Evolutionary conservation across 2,797 vertebrate genomes (phyloP).

Genomic region (Periparus ater): DNA sequence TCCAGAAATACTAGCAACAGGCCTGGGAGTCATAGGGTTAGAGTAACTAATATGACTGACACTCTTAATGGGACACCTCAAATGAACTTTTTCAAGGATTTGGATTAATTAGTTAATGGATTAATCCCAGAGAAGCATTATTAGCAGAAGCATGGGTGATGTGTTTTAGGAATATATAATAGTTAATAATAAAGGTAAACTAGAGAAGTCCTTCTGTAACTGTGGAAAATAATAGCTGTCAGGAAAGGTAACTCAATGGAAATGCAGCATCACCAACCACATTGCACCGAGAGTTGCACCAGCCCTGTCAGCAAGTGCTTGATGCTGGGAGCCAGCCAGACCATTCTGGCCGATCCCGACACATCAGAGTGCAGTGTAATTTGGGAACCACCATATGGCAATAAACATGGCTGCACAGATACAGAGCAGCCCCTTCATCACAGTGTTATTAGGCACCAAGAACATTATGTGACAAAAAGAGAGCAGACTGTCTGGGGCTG

Average conservation of each 20-base stretch:
- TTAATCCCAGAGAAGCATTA: neutral
- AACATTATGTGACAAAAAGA: conserved; percentile 38
- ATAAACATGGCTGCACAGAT: conserved; percentile 51
- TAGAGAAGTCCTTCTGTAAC: neutral
- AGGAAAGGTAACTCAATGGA: neutral
- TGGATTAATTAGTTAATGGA: conserved; percentile 32
- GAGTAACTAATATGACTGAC: conserved; percentile 34
- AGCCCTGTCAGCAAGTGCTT: conserved; percentile 39
- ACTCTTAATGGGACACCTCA: conserved; percentile 27
- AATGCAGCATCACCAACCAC: neutral
- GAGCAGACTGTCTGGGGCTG: conserved; percentile 15
- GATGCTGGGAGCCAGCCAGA: conserved; percentile 53
- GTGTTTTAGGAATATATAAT: neutral
- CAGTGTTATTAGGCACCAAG: neutral
- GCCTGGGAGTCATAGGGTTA: neutral
- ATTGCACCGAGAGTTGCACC: neutral
- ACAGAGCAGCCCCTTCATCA: conserved; percentile 21
- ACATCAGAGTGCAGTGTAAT: conserved; percentile 40
- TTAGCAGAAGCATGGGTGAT: neutral
- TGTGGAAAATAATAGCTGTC: conserved; percentile 28
- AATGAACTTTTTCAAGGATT: conserved; percentile 44
- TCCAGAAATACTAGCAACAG: neutral
- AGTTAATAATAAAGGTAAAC: conserved; percentile 20
- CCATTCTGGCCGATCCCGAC: conserved; percentile 20
- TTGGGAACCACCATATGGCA: conserved; percentile 65